Base-by-base conservation (phyloP, 2,113 vertebrate species). In the Phylloscopus trochiloides region DNA sequence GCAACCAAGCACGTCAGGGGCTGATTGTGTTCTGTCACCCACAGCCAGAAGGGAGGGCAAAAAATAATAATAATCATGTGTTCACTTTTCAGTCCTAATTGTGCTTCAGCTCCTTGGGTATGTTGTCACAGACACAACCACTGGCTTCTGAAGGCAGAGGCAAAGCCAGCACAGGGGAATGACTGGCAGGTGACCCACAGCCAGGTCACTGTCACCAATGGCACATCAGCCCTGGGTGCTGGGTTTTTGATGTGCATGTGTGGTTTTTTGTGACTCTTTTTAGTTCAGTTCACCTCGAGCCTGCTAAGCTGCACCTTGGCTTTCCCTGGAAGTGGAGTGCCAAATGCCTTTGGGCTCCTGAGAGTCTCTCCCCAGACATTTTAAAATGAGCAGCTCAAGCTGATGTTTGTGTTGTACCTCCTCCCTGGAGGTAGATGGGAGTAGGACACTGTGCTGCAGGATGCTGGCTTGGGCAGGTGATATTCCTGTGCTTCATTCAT, bases 1-100 rank as follows among this genome's bases (percentile, higher is more conserved):
- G 98, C 98, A 98, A 98, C 97, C 89, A 94, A 97, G 97, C 96
- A 62, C 96, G 76, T 93, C 97, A 96, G 96, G 97, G 97, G 93
- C 95, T 97, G 97, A 96, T 97, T 93, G 97, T 94, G 85, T 95
- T 97, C 97, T 97, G 97, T 98, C 96, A 93, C 96, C 92, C 57
- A 51, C 72, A 45, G 96, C 96, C 96, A 97, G 95, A 97, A 96
- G 90, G 94, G 95, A 91, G 94, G 71, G 79, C 61, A 43, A 96
- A 97, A 98, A 98, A 97, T 90, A 97, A 97, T 97, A 97, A 97
- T 96, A 97, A 97, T 97, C 79, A 72, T 88, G 85, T 86, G 97
- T 92, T 98, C 97, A 62, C 93, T 87, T 97, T 96, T 96, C 96
- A 96, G 97, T 96, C 97, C 97, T 97, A 96, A 96, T 97, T 97